Evolutionary conservation across 1,140 invertebrate species (phyloP), one percentile per base, ranked within the genome.

Genomic region (Pseudomyrmex dendroicus): DNA sequence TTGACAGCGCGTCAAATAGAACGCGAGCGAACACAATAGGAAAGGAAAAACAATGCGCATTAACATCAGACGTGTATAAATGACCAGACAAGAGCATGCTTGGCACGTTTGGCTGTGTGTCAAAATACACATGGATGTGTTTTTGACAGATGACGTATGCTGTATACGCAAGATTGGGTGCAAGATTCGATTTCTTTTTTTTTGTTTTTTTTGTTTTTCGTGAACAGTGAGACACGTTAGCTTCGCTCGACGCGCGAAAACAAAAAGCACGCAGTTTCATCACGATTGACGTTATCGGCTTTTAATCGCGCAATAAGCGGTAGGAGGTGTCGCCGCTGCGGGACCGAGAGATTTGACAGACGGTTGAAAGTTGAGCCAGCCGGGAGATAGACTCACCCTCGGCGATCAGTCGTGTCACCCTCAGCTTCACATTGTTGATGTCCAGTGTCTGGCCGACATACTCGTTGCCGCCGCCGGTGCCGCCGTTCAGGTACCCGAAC

Each of bases 401-500:
- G 67, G 98, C 98, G 87, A 99, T 98, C 89, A 99, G 96, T 95
- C 96, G 96, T 94, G 97, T 98, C 64, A 99, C 97, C 93, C 97
- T 95, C 78, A 99, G 95, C 95, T 98, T 98, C 91, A 98, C 97
- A 92, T 97, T 97, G 86, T 96, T 97, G 87, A 99, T 96, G 95
- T 99, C 98, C 64, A 99, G 96, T 88, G 96, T 95, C 95, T 98
- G 97, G 50, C 98, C 98, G 82, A 99, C 97, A 94, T 98, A 98
- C 93, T 98, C 97, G 95, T 98, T 98, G 89, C 89, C 90, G 66
- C 86, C 91, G 68, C 84, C 91, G 15, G 77, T 82, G 54, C 88
- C 87, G 57, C 91, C 92, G 46, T 94, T 94, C 25, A 94, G 88
- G 73, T 94, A 94, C 15, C 92, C 93, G 64, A 94, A 62, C 13